phyloP scores from a whole-genome alignment of 2,888 invertebrate genomes.

The Congeria kusceri region DNA sequence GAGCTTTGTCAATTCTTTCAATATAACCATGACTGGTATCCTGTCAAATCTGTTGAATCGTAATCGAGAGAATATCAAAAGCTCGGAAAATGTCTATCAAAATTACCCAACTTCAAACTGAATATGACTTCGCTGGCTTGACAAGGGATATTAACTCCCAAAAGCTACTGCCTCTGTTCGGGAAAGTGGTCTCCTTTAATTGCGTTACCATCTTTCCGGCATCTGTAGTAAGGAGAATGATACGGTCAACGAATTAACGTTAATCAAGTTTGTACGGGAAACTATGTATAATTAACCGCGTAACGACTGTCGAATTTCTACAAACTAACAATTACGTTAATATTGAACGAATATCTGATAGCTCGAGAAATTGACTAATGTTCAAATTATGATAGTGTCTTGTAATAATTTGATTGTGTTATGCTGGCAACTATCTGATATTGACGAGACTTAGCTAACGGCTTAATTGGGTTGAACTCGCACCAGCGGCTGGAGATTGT shows the following conservation, averaged over 20 bases:
- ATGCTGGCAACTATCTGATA: conserved; percentile 42
- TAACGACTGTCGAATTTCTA: conserved; percentile 24
- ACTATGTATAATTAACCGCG: conserved; percentile 40
- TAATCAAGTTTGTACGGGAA: conserved; percentile 37
- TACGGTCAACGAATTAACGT: not conserved
- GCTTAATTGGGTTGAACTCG: conserved; percentile 53
- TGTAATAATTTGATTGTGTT: conserved; percentile 54
- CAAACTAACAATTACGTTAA: conserved; percentile 42
- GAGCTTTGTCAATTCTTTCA: no score
- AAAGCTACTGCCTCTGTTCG: no score
- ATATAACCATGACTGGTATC: no score
- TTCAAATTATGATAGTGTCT: conserved; percentile 58
- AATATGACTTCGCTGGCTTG: not conserved
- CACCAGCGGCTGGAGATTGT: conserved; percentile 26
- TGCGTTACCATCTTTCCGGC: no score
- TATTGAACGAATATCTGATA: conserved; percentile 39
- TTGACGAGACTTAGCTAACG: conserved; percentile 43
- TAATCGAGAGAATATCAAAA: not conserved
- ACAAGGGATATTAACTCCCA: no score
- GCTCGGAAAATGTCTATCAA: conserved; percentile 1
- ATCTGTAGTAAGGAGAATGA: no score
- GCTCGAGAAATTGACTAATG: conserved; percentile 53
- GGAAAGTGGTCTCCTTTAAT: no score
- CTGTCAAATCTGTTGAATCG: not conserved
- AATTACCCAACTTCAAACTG: not conserved